Evolutionary conservation across 2,797 vertebrate genomes (phyloP).

Genomic region (Rhinella marina): DNA sequence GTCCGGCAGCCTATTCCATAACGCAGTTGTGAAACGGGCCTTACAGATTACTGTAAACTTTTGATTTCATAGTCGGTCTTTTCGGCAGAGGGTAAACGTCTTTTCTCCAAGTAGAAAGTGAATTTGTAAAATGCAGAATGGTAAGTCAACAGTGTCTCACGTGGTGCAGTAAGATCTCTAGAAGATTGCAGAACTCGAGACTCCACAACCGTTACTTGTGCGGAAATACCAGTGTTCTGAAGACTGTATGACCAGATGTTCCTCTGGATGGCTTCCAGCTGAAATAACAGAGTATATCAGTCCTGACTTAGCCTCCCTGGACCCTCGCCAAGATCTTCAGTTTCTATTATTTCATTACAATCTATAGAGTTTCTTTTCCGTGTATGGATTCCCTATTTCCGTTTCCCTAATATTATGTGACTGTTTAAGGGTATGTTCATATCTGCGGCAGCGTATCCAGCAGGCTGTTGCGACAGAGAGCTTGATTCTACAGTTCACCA

Average conservation of each 20-base stretch:
- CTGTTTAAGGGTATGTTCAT: too few species aligned
- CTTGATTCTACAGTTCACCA: too few species aligned
- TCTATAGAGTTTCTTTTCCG: neutral
- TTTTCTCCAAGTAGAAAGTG: neutral
- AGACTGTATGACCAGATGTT: conserved; percentile 54
- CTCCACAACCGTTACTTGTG: conserved; percentile 40
- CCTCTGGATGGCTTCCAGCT: conserved; percentile 34
- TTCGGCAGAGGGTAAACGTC: neutral
- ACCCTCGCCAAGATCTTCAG: neutral
- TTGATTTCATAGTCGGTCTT: neutral
- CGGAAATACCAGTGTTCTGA: conserved; percentile 59
- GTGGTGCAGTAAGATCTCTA: neutral
- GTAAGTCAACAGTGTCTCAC: neutral
- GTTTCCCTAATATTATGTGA: neutral
- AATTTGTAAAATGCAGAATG: conserved; percentile 38
- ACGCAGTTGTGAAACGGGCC: too few species aligned
- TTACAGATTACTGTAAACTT: neutral
- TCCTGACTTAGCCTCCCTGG: conserved; percentile 40
- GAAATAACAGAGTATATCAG: conserved; percentile 50
- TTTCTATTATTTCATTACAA: neutral
- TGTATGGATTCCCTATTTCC: too few species aligned
- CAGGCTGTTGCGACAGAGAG: too few species aligned
- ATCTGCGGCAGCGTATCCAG: too few species aligned
- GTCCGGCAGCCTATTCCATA: too few species aligned
- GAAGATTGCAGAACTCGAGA: neutral